Percentiles rank a stretch among this genome's conserved stretches.
phyloP scores from a whole-genome alignment of 37 sponge, comb jelly and placozoan genomes.

The Theonella swinhoei region DNA sequence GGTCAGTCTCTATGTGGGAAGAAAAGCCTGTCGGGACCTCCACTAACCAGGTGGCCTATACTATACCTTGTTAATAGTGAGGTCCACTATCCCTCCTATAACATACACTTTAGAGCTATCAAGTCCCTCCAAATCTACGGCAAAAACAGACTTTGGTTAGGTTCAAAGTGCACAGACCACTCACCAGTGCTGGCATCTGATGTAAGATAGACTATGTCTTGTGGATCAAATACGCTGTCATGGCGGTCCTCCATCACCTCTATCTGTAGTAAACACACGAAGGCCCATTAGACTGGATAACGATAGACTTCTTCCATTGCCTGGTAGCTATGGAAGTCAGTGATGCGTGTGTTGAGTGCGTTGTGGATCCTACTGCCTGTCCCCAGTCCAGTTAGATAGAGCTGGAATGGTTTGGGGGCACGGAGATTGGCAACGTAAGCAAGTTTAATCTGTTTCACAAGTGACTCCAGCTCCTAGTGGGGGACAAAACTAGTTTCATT shows the following conservation, averaged over 20 bases:
- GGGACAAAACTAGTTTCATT: not conserved
- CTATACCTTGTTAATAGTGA: not conserved
- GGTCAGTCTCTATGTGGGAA: not conserved
- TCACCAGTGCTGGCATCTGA: slow-evolving; percentile 12
- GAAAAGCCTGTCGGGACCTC: not conserved
- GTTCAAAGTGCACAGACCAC: not conserved
- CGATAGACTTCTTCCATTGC: not conserved
- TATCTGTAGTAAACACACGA: not conserved
- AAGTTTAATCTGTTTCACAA: not conserved
- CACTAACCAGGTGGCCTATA: too few species aligned
- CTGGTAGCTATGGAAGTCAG: not conserved
- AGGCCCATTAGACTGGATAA: not conserved
- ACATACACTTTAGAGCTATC: not conserved
- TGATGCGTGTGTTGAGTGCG: not conserved
- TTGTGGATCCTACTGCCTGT: not conserved
- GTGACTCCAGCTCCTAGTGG: slow-evolving; percentile 9
- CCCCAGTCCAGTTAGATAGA: slow-evolving; percentile 21
- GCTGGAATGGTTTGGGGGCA: not conserved
- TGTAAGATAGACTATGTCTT: slow-evolving; percentile 11
- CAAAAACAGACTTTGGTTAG: not conserved
- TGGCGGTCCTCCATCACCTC: not conserved
- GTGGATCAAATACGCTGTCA: not conserved
- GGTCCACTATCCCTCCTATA: not conserved
- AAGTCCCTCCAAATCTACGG: not conserved
- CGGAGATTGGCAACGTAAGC: not conserved